These are phyloP conservation scores for Lampris megalopsis DNA, from an alignment of 2,113 vertebrate genomes.

Conservation along the genomic window DNA sequence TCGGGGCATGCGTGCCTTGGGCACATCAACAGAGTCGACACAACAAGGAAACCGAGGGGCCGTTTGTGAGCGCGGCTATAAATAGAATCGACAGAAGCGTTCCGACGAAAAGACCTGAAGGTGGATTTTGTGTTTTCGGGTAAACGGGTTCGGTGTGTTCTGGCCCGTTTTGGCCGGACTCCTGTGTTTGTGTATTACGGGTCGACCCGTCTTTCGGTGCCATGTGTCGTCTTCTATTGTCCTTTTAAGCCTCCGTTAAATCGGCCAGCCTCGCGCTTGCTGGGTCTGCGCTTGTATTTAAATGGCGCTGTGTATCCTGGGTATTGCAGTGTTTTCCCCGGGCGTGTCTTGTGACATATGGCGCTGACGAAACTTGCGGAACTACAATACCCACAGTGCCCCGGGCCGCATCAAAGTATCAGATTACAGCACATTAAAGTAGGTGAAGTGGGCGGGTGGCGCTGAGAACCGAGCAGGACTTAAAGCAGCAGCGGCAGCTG, in stretches of 20 bases:
- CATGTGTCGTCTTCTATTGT: constrained; percentile 81
- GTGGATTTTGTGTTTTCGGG: neutral
- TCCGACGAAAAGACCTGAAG: neutral
- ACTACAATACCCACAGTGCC: constrained; percentile 81
- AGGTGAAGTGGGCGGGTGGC: constrained; percentile 58
- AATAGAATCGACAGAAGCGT: constrained; percentile 27
- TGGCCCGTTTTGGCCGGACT: neutral
- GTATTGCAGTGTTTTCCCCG: constrained; percentile 76
- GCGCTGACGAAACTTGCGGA: constrained; percentile 28
- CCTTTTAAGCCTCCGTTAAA: constrained; percentile 70
- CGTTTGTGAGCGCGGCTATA: constrained; percentile 11
- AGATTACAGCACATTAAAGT: constrained; percentile 79
- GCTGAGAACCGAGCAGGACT: no score
- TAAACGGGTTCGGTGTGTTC: neutral
- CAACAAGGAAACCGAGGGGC: constrained; percentile 40
- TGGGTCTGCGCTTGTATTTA: constrained; percentile 62
- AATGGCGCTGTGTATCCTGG: constrained; percentile 76
- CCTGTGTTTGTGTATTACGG: neutral
- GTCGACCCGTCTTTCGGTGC: constrained; percentile 28
- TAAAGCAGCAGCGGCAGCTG: no score
- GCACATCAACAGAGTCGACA: constrained; percentile 9
- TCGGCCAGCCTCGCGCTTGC: constrained; percentile 64
- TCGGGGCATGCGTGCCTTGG: constrained; percentile 9
- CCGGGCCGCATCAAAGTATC: constrained; percentile 77
- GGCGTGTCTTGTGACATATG: constrained; percentile 80